Base-by-base conservation (phyloP, 2,797 vertebrate genomes). In the Neosilurus mollespiculum region DNA sequence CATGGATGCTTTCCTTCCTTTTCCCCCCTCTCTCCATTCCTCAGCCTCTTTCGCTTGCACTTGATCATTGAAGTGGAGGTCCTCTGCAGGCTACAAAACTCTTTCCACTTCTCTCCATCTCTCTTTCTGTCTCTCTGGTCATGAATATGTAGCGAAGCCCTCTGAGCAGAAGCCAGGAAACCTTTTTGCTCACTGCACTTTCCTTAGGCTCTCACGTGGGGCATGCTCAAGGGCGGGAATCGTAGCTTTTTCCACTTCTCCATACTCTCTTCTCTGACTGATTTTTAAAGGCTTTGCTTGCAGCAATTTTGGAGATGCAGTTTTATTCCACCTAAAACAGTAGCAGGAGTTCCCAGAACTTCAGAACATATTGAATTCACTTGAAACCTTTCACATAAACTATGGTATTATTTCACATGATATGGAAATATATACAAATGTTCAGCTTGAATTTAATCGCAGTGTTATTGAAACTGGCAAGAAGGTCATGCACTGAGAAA, bases 61-160 rank as follows among this genome's bases (percentile, higher is more conserved):
- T 85, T 88, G 83, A 87, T 82, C 82, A 86, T 82, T 87, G 81
- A 84, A 87, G 85, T 88, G 83, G 76, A 89, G 83, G 82, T 81
- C 77, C 83, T 84, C 82, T 83, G 81, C 77, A 86, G 76, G 61
- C 81, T 84, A 84, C 65, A 86, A 86, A 78, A 67, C 84, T 59
- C 66, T 65, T 72, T 65, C 70, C 82, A 11, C 77, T 53, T 75
- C 54, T 83, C 76, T 75, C 82, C 66, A 70, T 67, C 69, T 75
- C 66, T n/a, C 82, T 64, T 70, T 75, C 78, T 18, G 62, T 77
- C 61, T 78, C 62, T 70, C 71, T 49, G 43, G 64, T 89, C 86
- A 87, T 87, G 81, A 87, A 88, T 88, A 88, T 88, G 86, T 84
- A 84, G 82, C 64, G 37, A 56, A 85, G 73, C 78, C 76, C 83